Base-by-base conservation (phyloP, 2,888 invertebrate genomes). In the Lycia hirtaria region DNA sequence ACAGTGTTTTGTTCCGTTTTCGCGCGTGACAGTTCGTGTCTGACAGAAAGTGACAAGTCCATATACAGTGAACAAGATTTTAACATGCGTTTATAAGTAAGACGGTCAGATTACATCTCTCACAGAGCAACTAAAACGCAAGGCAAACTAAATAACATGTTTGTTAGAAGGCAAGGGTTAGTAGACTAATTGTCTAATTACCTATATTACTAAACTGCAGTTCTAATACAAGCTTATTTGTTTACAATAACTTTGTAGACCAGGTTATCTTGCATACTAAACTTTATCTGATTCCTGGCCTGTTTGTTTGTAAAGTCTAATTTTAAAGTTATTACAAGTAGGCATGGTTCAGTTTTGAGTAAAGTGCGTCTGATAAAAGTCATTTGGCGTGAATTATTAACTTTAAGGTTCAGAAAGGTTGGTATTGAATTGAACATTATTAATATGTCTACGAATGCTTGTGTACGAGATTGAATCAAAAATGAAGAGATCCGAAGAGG, bases 221-320 rank as follows among this genome's bases (percentile, higher is more conserved):
- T 35, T 30, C 3, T 7, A 19, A 30, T 30, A 7, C 37, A 44
- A 52, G 37, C 41, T 41, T 40, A 56, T 68, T 67, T 72, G 62
- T 68, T 64, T 72, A 70, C 62, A 69, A 63, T 67, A 44, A 56
- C 56, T 37, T 43, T 38, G 68, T 70, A 56, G 72, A 66, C 52
- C 64, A 63, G 75, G 73, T 74, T 74, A 74, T 74, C 73, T n/a
- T n/a, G 56, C 49, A 4, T 15, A 3, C 5, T 26, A 9, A 19
- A 20, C 37, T 38, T 38, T n/a, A 22, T 22, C 22, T 22, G 20
- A 38, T 22, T 22, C 7, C 12, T 38, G 12, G 22, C 22, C 20
- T 38, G 38, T 17, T n/a, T 15, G 35, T 38, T 38, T 20, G 22
- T 2, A 9, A 22, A 38, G 12, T n/a, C 20, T 22, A 38, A 2